Base-by-base conservation (phyloP, 2,888 invertebrate species). In the Chalcosyrphus nemorum region DNA sequence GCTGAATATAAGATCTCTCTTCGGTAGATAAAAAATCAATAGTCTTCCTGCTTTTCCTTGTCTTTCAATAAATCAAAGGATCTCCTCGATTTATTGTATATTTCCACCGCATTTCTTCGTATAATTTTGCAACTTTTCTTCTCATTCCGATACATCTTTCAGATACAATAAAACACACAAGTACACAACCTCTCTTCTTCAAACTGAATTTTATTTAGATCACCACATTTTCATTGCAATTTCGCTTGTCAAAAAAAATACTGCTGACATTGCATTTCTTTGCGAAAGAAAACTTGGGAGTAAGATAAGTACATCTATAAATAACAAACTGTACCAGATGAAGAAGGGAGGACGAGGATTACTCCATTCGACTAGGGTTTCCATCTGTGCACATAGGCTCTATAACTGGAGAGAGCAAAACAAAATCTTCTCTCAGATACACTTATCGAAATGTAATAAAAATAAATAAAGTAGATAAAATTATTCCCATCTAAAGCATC, bases 401-500 rank as follows among this genome's bases (percentile, higher is more conserved):
- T 13, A 7, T 32, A 11, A 1, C 32, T 9, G 5, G 29, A 29
- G 7, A 4, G 13, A 27, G 15, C 4, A 27, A 38, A 27, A 27
- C 4, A 27, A 52, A 19, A 52, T 13, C 66, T 38, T 35, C 52
- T 52, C 35, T 13, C 24, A 38, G 32, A 57, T 70, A 70, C 45
- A 47, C 70, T 19, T 72, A 72, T 61, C 52, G 72, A 61, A 38
- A 29, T 24, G 66, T 66, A 66, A 76, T 76, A 76, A 76, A 76
- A 75, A 75, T 75, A 75, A 65, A 75, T 75, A 75, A 76, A 59
- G n/a, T 50, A 56, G 71, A 71, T 71, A 71, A 71, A 59, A 57
- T 71, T 50, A 71, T 71, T 50, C 27, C 35, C 21, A 35, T 38
- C 21, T 35, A 52, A n/a, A n/a, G 19, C 24, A 61, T 45, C 6